Evolutionary conservation across 2,113 vertebrate species (phyloP).

Genomic region (Pangasianodon gigas): DNA sequence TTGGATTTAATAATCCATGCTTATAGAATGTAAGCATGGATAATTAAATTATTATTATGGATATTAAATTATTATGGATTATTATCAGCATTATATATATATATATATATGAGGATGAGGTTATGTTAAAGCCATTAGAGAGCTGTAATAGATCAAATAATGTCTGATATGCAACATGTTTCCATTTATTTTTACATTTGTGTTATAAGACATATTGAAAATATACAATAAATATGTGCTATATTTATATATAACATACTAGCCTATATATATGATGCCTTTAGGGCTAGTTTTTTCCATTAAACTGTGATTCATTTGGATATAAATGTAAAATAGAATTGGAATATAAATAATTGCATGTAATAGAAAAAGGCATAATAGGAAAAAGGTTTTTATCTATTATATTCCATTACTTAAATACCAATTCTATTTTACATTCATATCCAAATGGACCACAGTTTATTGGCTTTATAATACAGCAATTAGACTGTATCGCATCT

Average conservation of each 20-base stretch:
- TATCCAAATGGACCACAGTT: not conserved
- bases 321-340: too few relatives aligned
- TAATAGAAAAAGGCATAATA: not conserved
- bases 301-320: too few relatives aligned
- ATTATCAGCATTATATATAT: too few relatives aligned
- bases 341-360: not conserved
- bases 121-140: not conserved
- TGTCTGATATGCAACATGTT: not conserved
- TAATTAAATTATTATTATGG: too few relatives aligned
- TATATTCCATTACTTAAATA: not conserved
- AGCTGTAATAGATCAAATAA: not conserved
- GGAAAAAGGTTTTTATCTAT: not conserved
- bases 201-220: not conserved
- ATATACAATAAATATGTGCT: not conserved
- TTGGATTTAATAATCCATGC: too few relatives aligned
- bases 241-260: not conserved
- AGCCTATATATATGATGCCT: not conserved
- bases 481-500: not conserved
- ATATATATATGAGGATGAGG: too few relatives aligned
- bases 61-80: too few relatives aligned
- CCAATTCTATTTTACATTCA: not conserved
- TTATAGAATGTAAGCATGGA: too few relatives aligned
- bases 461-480: too few relatives aligned
- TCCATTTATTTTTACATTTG: too few relatives aligned
- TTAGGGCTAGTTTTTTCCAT: too few relatives aligned